Conservation (phyloP, 1,140 invertebrate genomes). For the Lasaia peninsularis region DNA sequence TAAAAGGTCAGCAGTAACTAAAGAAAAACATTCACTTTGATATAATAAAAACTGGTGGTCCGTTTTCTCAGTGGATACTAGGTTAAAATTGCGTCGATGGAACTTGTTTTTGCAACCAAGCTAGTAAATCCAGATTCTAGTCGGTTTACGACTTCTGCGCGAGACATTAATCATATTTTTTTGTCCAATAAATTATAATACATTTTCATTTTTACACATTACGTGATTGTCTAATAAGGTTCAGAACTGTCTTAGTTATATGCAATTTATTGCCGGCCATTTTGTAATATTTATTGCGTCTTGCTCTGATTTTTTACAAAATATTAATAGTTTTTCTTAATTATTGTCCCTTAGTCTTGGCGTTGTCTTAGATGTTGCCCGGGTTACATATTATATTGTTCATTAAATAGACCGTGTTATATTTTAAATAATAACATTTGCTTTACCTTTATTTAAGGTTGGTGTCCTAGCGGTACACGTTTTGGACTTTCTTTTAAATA, state of each 20-base stretch:
- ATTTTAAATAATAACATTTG: too few relatives aligned
- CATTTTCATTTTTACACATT: slow-evolving; percentile 9
- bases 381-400: too few relatives aligned
- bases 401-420: too few relatives aligned
- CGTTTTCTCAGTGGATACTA: slow-evolving; percentile 1
- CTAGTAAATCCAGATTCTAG: slow-evolving; percentile 4
- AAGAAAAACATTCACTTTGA: slow-evolving; percentile 13
- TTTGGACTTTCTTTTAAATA: too few relatives aligned
- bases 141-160: background rate
- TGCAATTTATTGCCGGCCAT: background rate
- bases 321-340: background rate
- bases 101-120: background rate
- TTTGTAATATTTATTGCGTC: too few relatives aligned
- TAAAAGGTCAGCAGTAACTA: slow-evolving; percentile 11
- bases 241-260: background rate
- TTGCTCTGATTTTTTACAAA: background rate
- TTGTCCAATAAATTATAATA: slow-evolving; percentile 3
- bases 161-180: background rate
- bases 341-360: too few relatives aligned
- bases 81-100: background rate
- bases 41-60: background rate
- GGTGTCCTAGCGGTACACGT: too few relatives aligned
- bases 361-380: too few relatives aligned
- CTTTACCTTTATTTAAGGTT: too few relatives aligned
- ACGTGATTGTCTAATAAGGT: background rate